These are phyloP conservation scores for Ctenomys sociabilis DNA, from an alignment of 2,113 vertebrate species.

Conservation along the genomic window DNA sequence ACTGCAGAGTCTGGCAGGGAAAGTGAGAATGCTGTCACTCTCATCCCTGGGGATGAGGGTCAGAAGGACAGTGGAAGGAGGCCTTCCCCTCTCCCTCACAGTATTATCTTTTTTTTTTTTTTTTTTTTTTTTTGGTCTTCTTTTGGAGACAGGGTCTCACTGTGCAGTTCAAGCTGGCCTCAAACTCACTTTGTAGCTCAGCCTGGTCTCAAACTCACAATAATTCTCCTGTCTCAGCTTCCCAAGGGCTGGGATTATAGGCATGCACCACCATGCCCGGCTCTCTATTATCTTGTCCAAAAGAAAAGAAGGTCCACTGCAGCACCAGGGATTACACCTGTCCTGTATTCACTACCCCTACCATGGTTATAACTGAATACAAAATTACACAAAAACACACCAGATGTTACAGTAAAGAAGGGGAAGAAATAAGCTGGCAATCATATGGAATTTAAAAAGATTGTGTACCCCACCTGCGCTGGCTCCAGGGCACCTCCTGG, in stretches of 20 bases:
- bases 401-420: constrained; percentile 90
- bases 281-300: constrained; percentile 90
- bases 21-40: too few relatives aligned
- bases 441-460: constrained; percentile 86
- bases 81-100: not conserved
- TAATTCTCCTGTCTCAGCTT: too few relatives aligned
- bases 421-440: constrained; percentile 89
- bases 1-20: too few relatives aligned
- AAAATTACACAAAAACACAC: constrained; percentile 92
- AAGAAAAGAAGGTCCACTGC: constrained; percentile 91
- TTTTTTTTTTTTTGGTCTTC: too few relatives aligned
- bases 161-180: too few relatives aligned
- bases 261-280: too few relatives aligned
- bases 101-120: too few relatives aligned
- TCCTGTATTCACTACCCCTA: constrained; percentile 93
- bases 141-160: constrained; percentile 93
- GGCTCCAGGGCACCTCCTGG: constrained; percentile 78
- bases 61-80: not conserved
- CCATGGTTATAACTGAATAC: constrained; percentile 92
- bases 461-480: constrained; percentile 81
- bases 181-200: too few relatives aligned
- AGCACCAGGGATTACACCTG: constrained; percentile 96
- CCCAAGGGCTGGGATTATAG: too few relatives aligned
- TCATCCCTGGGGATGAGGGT: too few relatives aligned
- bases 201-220: too few relatives aligned